Conservation (phyloP, 2,113 vertebrate genomes). For the Junco hyemalis region DNA sequence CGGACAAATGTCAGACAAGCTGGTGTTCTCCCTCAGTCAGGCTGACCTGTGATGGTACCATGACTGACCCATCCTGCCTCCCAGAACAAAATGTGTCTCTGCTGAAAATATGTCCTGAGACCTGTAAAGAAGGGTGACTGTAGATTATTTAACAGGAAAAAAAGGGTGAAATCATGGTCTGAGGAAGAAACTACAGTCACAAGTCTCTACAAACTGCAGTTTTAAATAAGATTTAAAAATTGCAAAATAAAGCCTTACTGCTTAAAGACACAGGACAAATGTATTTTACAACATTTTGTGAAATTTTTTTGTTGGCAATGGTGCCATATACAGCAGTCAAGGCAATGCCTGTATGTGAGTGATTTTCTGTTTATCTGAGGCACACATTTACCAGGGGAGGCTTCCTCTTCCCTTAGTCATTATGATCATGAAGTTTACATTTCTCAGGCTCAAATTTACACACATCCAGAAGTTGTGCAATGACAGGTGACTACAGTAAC, state of each 20-base stretch:
- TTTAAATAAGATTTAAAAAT: background rate
- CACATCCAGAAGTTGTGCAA: background rate
- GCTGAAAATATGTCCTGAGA: background rate
- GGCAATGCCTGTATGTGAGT: fast-evolving
- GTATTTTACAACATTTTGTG: background rate
- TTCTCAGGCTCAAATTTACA: background rate
- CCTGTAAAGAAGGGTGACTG: background rate
- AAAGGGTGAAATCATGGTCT: background rate
- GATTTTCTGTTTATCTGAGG: background rate
- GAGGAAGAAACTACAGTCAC: background rate
- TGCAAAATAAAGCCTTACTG: background rate
- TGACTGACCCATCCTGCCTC: background rate
- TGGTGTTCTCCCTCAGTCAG: background rate
- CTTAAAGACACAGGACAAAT: background rate
- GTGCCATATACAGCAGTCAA: background rate
- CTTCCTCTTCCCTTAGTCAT: background rate
- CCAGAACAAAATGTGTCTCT: background rate
- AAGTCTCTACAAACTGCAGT: background rate
- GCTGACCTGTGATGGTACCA: background rate
- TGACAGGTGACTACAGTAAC: background rate
- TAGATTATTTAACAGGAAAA: background rate
- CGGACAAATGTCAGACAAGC: background rate
- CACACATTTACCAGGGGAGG: background rate
- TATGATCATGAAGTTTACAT: background rate
- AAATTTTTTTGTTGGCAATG: background rate